These are phyloP conservation scores for Orchesellides sinensis DNA, from an alignment of 2,888 invertebrate genomes.

Conservation along the genomic window DNA sequence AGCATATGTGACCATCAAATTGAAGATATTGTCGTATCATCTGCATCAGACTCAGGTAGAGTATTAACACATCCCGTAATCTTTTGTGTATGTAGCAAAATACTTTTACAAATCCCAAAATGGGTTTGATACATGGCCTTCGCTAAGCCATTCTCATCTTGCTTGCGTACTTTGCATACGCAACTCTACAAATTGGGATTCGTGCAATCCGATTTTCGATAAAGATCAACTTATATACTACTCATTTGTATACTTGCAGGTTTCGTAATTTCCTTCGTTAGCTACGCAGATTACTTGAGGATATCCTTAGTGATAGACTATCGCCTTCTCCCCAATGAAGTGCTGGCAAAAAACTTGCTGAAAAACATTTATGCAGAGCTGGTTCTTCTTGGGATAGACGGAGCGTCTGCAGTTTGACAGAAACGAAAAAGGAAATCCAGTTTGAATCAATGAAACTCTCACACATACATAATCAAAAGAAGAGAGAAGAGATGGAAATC, in stretches of 20 bases:
- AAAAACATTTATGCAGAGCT: conserved; percentile 69
- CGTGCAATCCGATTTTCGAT: conserved; percentile 55
- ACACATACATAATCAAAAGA: too few relatives aligned
- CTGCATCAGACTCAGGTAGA: conserved; percentile 66
- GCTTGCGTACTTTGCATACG: not conserved
- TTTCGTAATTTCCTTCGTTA: conserved; percentile 66
- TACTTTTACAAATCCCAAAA: conserved; percentile 11
- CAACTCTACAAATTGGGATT: conserved; percentile 34
- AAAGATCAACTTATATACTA: conserved; percentile 19
- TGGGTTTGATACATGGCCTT: conserved; percentile 5
- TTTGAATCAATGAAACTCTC: not conserved
- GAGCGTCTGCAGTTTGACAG: conserved; percentile 23
- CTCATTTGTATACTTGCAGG: conserved; percentile 52
- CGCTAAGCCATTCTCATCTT: not conserved
- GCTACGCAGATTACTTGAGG: conserved; percentile 66
- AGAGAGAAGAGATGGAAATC: not conserved
- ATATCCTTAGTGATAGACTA: conserved; percentile 68
- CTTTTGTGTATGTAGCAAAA: not conserved
- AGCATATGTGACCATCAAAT: conserved; percentile 62
- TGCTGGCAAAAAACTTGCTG: conserved; percentile 64
- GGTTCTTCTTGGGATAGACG: conserved; percentile 63
- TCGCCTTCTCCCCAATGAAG: conserved; percentile 56
- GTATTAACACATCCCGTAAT: conserved; percentile 10
- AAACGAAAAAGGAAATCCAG: not conserved
- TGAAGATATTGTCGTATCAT: conserved; percentile 64